Evolutionary conservation across 2,888 invertebrate genomes (phyloP).

Genomic region (Euzophera pinguis): DNA sequence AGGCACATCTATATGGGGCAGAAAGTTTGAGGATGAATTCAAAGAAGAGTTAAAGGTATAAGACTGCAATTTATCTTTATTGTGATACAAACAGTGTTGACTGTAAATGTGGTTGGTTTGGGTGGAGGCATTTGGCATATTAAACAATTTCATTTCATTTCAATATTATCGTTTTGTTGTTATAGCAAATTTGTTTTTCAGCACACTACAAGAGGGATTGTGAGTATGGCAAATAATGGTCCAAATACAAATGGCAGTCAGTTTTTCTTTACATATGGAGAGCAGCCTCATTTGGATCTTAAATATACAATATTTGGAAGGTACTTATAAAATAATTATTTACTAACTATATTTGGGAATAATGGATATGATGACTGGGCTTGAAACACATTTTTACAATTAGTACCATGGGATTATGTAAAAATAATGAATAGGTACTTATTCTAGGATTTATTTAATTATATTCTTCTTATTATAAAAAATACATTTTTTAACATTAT

Average conservation of each 20-base stretch:
- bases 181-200: constrained; percentile 40
- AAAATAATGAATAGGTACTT: no score
- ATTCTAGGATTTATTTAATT: no score
- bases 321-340: constrained; percentile 59
- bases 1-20: constrained; percentile 97
- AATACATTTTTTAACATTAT: no score
- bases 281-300: constrained; percentile 96
- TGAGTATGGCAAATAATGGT: constrained; percentile 99
- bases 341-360: background rate
- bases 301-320: constrained; percentile 98
- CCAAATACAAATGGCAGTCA: constrained; percentile 99
- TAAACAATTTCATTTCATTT: no score
- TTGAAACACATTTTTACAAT: no score
- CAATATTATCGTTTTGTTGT: background rate
- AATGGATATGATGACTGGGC: background rate
- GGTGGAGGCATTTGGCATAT: no score
- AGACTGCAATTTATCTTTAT: background rate
- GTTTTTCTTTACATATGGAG: constrained; percentile 97
- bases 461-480: no score
- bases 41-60: constrained; percentile 91
- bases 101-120: no score
- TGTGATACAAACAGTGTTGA: background rate
- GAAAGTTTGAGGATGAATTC: constrained; percentile 98
- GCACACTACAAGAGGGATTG: constrained; percentile 92
- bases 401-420: no score